Percentiles rank a stretch among this genome's conserved stretches.
Conservation (phyloP, 2,797 vertebrate species). For the Argyrosomus regius region DNA sequence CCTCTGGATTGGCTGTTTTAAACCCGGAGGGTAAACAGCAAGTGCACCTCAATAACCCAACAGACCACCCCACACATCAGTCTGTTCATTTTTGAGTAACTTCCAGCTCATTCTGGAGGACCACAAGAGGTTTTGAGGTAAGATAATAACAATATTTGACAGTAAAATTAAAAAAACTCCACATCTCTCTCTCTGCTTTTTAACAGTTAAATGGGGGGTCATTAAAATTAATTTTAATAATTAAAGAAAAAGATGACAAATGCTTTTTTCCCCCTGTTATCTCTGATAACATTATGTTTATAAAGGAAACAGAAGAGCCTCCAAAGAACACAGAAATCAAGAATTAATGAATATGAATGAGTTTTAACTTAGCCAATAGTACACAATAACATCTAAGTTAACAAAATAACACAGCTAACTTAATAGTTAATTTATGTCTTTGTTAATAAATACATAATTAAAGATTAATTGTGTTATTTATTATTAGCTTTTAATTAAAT, state of each 20-base stretch:
- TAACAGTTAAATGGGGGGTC: neutral
- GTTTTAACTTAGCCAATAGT: neutral
- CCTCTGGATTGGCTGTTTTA: constrained; percentile 48
- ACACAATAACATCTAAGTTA: neutral
- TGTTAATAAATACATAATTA: neutral
- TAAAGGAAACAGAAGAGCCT: neutral
- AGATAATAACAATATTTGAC: neutral
- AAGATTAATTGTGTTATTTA: neutral
- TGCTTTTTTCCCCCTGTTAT: neutral
- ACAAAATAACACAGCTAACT: neutral
- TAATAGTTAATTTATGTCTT: neutral
- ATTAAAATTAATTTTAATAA: neutral
- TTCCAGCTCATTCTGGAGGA: neutral
- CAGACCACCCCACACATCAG: neutral
- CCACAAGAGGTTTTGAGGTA: constrained; percentile 29
- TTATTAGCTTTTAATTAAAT: no score
- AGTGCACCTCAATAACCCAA: neutral
- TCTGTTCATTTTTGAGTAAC: no score
- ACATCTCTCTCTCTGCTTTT: neutral
- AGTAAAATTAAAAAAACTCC: no score
- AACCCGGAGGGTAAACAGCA: constrained; percentile 18
- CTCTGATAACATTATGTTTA: neutral
- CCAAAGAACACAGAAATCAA: neutral
- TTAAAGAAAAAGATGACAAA: neutral
- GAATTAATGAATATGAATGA: neutral